Evolutionary conservation across 2,888 invertebrate genomes (phyloP).

Genomic region (Dryococelus australis): DNA sequence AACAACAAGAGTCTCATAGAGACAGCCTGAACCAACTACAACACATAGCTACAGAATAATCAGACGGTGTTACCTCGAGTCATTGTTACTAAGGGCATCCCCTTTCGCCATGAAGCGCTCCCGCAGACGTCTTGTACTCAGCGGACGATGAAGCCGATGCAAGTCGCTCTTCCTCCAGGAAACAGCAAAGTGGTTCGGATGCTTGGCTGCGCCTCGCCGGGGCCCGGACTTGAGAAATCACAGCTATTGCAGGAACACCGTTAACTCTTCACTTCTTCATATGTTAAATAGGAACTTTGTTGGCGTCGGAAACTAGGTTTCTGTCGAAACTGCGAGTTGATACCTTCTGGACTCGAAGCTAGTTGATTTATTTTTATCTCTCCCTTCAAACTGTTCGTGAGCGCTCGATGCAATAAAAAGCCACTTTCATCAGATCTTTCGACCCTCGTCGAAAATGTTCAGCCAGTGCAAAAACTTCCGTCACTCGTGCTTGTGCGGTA

Average conservation of each 20-base stretch:
- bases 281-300: not conserved
- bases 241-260: constrained; percentile 6
- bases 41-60: not conserved
- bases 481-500: not conserved
- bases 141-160: not conserved
- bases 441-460: not conserved
- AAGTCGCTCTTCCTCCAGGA: not conserved
- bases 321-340: not conserved
- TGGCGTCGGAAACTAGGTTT: not conserved
- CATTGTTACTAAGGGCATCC: not conserved
- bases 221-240: not conserved
- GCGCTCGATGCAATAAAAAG: too few species aligned
- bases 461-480: not conserved
- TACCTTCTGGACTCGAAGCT: not conserved
- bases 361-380: too few species aligned
- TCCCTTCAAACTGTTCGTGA: not conserved
- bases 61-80: not conserved
- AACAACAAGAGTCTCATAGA: too few species aligned
- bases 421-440: not conserved
- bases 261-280: not conserved
- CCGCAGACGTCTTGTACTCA: not conserved
- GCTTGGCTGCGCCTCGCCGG: not conserved
- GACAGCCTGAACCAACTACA: too few species aligned
- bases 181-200: not conserved
- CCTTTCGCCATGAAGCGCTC: not conserved